These are phyloP conservation scores for Thaleichthys pacificus DNA, from an alignment of 2,797 vertebrate species.

Conservation along the genomic window DNA sequence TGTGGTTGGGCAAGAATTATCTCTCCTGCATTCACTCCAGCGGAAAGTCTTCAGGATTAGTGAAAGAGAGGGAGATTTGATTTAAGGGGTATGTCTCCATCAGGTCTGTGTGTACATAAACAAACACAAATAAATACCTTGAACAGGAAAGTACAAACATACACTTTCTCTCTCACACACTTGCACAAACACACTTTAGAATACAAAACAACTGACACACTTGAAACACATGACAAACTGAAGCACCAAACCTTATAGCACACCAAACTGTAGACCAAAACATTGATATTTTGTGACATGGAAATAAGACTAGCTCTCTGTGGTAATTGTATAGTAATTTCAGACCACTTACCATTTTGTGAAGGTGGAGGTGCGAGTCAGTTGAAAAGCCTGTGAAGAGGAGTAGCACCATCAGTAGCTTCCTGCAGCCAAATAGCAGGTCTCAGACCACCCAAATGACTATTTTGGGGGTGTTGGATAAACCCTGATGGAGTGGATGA, in stretches of 20 bases:
- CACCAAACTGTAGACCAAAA: not conserved
- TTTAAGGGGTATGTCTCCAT: not conserved
- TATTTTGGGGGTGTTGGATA: constrained; percentile 24
- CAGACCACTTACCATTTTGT: not conserved
- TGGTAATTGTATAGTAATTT: not conserved
- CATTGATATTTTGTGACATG: not conserved
- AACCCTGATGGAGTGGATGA: constrained; percentile 16
- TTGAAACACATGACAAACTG: too few species aligned
- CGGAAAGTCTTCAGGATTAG: not conserved
- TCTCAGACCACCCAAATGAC: constrained; percentile 17
- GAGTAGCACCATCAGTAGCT: not conserved
- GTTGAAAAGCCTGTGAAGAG: not conserved
- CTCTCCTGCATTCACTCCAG: not conserved
- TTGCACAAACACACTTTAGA: not conserved
- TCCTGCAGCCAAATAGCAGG: not conserved
- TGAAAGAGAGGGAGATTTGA: not conserved
- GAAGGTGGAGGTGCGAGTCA: not conserved
- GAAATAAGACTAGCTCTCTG: not conserved
- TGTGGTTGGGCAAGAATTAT: constrained; percentile 19
- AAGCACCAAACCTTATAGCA: too few species aligned
- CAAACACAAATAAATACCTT: not conserved
- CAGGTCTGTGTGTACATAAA: constrained; percentile 20
- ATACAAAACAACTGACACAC: not conserved
- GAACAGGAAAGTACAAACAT: not conserved
- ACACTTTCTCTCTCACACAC: not conserved